Conservation (phyloP, 2,113 vertebrate genomes). For the Tylochromis polylepis region DNA sequence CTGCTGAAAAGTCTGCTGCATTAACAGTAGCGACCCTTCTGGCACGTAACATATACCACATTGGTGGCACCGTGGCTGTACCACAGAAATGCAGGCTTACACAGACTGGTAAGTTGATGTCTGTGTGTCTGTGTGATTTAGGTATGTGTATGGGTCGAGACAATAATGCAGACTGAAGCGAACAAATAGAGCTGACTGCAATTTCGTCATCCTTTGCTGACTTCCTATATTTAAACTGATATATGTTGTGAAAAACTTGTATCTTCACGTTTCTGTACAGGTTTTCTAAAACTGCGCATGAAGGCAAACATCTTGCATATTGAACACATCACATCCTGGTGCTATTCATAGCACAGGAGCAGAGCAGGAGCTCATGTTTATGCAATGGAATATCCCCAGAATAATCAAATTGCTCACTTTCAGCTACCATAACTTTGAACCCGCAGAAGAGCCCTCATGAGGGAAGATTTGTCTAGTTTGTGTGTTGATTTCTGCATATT, state of each 20-base stretch:
- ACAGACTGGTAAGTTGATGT: constrained; percentile 74
- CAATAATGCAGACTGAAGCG: not conserved
- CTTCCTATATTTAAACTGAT: not conserved
- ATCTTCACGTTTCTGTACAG: not conserved
- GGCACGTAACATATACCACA: constrained; percentile 68
- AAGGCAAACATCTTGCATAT: constrained; percentile 21
- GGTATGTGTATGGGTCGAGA: not conserved
- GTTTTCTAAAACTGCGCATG: not conserved
- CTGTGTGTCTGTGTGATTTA: not conserved
- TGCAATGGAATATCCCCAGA: constrained; percentile 40
- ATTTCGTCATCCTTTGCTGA: not conserved
- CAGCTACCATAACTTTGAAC: constrained; percentile 21
- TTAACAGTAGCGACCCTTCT: constrained; percentile 67
- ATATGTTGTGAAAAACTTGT: not conserved
- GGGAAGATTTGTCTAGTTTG: not conserved
- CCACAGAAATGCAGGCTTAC: constrained; percentile 73
- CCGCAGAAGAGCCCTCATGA: not conserved
- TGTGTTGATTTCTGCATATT: not conserved
- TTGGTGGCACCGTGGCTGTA: constrained; percentile 74
- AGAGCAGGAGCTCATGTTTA: constrained; percentile 56
- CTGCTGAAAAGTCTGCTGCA: constrained; percentile 25
- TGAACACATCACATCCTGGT: constrained; percentile 7
- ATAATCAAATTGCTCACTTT: constrained; percentile 22
- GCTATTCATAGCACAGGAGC: constrained; percentile 45
- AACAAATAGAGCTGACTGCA: not conserved